These are phyloP conservation scores for Megathymus violae DNA, from an alignment of 1,140 invertebrate species.

Conservation along the genomic window DNA sequence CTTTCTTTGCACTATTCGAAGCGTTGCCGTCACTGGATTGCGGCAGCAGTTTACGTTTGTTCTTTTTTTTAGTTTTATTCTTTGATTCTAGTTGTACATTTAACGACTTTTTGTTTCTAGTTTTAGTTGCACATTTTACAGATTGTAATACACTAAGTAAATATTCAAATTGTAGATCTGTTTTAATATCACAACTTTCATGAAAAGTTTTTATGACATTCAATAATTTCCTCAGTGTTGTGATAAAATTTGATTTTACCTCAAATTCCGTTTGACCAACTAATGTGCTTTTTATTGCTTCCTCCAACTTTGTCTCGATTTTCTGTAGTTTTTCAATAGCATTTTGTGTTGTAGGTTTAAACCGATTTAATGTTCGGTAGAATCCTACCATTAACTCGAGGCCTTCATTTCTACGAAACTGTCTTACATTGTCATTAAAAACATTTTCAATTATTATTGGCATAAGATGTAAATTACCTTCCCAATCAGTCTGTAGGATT, in stretches of 20 bases:
- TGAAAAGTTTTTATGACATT: conserved; percentile 69
- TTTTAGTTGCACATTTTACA: conserved; percentile 54
- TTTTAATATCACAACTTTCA: conserved; percentile 61
- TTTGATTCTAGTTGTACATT: conserved; percentile 46
- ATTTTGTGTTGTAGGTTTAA: conserved; percentile 52
- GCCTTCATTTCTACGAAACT: conserved; percentile 86
- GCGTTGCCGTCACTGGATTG: conserved; percentile 52
- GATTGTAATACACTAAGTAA: conserved; percentile 52
- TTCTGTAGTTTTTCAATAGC: conserved; percentile 44
- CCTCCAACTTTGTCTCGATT: conserved; percentile 58
- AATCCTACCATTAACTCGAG: conserved; percentile 86
- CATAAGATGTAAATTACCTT: conserved; percentile 84
- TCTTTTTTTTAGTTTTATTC: conserved; percentile 60
- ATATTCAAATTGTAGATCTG: conserved; percentile 57
- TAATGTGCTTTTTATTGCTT: conserved; percentile 45
- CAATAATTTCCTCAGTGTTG: conserved; percentile 63
- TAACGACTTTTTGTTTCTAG: conserved; percentile 40
- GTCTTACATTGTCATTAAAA: conserved; percentile 85
- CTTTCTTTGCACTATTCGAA: conserved; percentile 42
- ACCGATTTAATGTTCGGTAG: conserved; percentile 83
- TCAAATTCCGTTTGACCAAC: conserved; percentile 53
- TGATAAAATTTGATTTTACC: conserved; percentile 69
- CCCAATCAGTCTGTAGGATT: conserved; percentile 86
- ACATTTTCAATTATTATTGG: conserved; percentile 84
- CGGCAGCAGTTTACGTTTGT: conserved; percentile 56